Base-by-base conservation (phyloP, 2,113 vertebrate species). In the Siniperca chuatsi region DNA sequence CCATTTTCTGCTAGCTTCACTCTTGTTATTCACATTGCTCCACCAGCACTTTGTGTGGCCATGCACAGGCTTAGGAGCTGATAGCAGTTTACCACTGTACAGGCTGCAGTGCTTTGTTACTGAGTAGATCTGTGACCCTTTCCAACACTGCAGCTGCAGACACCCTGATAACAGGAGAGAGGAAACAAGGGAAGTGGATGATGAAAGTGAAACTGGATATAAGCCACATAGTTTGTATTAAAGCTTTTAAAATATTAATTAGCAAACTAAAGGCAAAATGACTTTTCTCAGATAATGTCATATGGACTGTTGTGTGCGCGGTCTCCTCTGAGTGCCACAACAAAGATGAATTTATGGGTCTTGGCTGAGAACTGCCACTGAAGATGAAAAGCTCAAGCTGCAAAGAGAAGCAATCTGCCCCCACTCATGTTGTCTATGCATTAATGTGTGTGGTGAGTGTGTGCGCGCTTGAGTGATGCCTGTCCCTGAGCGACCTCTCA, bases 81-180 rank as follows among this genome's bases (percentile, higher is more conserved):
- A 73, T 46, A 69, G 44, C 64, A 76, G 73, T 62, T 71, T 58
- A 50, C 57, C 25, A 58, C 58, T 65, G 66, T 37, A 64, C 57
- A 0, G 13, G 40, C 78, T 83, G 85, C 88, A 89, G 84, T 79
- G 83, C 77, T 86, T 61, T 44, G 61, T 83, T 85, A 83, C 48
- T 79, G 86, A 92, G 87, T 72, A 55, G 29, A 89, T 90, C 90
- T 64, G 69, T 81, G 85, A 48, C 52, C 54, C 73, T 18, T 42
- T 69, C 87, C 83, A 86, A 87, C 86, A 84, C 87, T 86, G 90
- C 81, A 86, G 85, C 78, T 77, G 87, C 83, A 76, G 81, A 74
- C 52, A 35, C 44, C 50, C 55, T 1, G 29, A 75, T 66, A 86
- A 81, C 67, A 82, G 66, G 11, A 25, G 20, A 69, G 44, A 37